Base-by-base conservation (phyloP, 1,140 invertebrate genomes). In the Brevipalpus yothersi region DNA sequence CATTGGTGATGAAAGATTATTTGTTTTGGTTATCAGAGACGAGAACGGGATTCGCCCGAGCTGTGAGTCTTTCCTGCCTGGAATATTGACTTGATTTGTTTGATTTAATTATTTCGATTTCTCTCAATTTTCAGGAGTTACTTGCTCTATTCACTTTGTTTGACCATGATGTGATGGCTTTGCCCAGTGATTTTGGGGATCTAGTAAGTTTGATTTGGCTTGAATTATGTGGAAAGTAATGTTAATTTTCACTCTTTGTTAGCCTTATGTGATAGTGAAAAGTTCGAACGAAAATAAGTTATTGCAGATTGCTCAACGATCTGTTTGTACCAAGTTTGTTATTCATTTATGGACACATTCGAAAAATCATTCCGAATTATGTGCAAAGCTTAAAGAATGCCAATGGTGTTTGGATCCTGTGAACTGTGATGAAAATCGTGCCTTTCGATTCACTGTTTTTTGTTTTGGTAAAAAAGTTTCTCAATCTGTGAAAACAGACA, bases 391-490 rank as follows among this genome's bases (percentile, higher is more conserved):
- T 12, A n/a, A 31, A 13, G 8, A 17, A 10, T 59, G 53, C 13
- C 3, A 40, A 11, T 21, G 40, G 3, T 43, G 31, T 53, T 31
- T 41, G 11, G 10, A 49, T 9, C 4, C 17, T 13, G 17, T 43
- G 21, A 58, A n/a, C 39, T 31, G 21, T 51, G 45, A 31, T 60
- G 8, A 12, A 21, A 47, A 62, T 42, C 31, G 49, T 51, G 64
- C 64, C 10, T 65, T 66, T 61, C 59, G 82, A 75, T 77, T 91
- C n/a, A 77, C 79, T 63, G 83, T 92, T 13, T 86, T 91, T 72
- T 82, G 82, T 9, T 91, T 86, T 72, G 84, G 86, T 68, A 87
- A 82, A 68, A 84, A 84, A 72, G 81, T 86, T 62, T 76, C 53
- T 39, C 12, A 9, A 11, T 15, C 23, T 19, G 80, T 87, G 65